Evolutionary conservation across 2,797 vertebrate genomes (phyloP).

Genomic region (Knipowitschia caucasica): DNA sequence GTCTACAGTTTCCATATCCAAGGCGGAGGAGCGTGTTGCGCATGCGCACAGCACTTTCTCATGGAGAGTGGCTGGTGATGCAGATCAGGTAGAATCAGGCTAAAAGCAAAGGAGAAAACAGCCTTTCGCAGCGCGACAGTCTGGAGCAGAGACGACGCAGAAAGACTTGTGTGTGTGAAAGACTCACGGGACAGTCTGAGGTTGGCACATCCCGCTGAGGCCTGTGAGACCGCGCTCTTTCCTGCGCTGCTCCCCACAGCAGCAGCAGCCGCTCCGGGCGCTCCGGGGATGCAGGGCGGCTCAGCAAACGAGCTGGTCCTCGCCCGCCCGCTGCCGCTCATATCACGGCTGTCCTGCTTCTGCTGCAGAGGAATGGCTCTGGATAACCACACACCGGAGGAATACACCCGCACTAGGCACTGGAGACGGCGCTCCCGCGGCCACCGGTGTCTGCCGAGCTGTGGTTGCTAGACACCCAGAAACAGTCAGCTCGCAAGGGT

Average conservation of each 20-base stretch:
- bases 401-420: slow-evolving; percentile 47
- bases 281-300: slow-evolving; percentile 80
- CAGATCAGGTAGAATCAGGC: neutral
- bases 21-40: neutral
- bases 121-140: accelerated
- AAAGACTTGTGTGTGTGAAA: neutral
- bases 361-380: slow-evolving; percentile 47
- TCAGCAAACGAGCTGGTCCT: slow-evolving; percentile 89
- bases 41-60: slow-evolving; percentile 5
- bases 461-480: slow-evolving; percentile 75
- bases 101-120: neutral
- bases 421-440: slow-evolving; percentile 49
- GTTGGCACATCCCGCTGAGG: slow-evolving; percentile 78
- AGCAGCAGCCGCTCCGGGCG: slow-evolving; percentile 77
- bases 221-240: slow-evolving; percentile 79
- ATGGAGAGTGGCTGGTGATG: neutral
- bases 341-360: slow-evolving; percentile 66
- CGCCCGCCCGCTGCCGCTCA: slow-evolving; percentile 86
- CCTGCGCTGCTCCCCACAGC: slow-evolving; percentile 80
- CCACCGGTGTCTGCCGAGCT: slow-evolving; percentile 69
- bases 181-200: slow-evolving; percentile 84
- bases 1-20: neutral
- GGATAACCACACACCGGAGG: slow-evolving; percentile 31
- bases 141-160: neutral
- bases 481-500: slow-evolving; percentile 64